Conservation (phyloP, 2,888 invertebrate species). For the Lottia scabra region DNA sequence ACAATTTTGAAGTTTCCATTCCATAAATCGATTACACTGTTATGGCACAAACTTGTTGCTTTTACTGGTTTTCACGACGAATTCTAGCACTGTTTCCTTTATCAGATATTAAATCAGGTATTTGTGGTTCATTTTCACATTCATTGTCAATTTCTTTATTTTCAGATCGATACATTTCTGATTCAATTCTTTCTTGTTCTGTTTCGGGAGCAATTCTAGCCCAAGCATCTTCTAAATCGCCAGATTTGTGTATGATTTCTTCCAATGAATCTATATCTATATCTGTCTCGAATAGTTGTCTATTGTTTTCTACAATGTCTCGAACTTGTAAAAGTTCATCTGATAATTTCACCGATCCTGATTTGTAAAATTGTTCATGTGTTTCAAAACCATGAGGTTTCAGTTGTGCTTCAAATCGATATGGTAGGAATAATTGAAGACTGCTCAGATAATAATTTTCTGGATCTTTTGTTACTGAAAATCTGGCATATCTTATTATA, state of each 20-base stretch:
- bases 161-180: neutral
- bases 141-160: neutral
- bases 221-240: too few relatives aligned
- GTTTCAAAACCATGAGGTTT: slow-evolving; percentile 9
- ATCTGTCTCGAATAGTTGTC: slow-evolving; percentile 16
- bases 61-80: slow-evolving; percentile 18
- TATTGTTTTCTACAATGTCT: slow-evolving; percentile 19
- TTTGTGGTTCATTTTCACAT: neutral
- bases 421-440: slow-evolving; percentile 20
- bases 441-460: slow-evolving; percentile 13
- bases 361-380: slow-evolving; percentile 19
- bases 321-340: neutral
- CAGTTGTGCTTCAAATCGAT: slow-evolving; percentile 6
- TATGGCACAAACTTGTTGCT: slow-evolving; percentile 1
- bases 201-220: slow-evolving; percentile 27
- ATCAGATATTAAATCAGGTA: slow-evolving; percentile 13
- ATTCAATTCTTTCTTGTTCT: slow-evolving; percentile 22
- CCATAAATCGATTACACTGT: slow-evolving; percentile 20
- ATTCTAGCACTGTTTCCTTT: slow-evolving; percentile 12
- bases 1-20: slow-evolving; percentile 21
- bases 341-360: neutral
- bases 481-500: slow-evolving; percentile 9
- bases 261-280: slow-evolving; percentile 16
- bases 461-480: slow-evolving; percentile 9
- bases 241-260: slow-evolving; percentile 10